These are phyloP conservation scores for Tenrec ecaudatus DNA, from an alignment of 2,113 vertebrate genomes.

Conservation along the genomic window DNA sequence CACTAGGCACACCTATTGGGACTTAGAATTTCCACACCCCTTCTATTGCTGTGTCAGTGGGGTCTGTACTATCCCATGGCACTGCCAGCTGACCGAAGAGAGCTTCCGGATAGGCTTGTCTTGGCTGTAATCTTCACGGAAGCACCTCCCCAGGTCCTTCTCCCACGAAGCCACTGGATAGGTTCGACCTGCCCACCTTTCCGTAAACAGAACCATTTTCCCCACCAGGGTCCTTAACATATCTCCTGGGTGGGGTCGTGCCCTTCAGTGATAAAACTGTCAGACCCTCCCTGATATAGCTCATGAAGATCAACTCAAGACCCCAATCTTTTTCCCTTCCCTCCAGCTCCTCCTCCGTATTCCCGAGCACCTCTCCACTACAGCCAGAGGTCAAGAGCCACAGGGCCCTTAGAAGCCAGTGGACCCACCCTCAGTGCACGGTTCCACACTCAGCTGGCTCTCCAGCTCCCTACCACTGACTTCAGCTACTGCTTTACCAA, in stretches of 20 bases:
- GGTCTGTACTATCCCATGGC: neutral
- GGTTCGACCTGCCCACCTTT: neutral
- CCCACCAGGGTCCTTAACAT: neutral
- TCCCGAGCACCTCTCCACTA: neutral
- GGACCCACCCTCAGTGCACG: neutral
- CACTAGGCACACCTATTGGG: neutral
- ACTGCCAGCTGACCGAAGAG: neutral
- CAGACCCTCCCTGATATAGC: neutral
- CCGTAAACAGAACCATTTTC: neutral
- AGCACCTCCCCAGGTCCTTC: neutral
- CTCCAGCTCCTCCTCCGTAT: neutral
- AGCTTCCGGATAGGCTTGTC: neutral
- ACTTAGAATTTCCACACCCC: neutral
- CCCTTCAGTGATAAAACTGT: neutral
- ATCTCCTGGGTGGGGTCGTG: neutral
- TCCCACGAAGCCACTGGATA: neutral
- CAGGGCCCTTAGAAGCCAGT: rapidly evolving
- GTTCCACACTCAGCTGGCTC: rapidly evolving
- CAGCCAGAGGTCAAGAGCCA: neutral
- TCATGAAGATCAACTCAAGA: neutral
- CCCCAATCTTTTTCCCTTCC: rapidly evolving
- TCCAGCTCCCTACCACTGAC: neutral
- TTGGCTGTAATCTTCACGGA: neutral
- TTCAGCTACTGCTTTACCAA: neutral
- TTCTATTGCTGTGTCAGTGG: neutral